Conservation (phyloP, 2,113 vertebrate species). For the Morone saxatilis region DNA sequence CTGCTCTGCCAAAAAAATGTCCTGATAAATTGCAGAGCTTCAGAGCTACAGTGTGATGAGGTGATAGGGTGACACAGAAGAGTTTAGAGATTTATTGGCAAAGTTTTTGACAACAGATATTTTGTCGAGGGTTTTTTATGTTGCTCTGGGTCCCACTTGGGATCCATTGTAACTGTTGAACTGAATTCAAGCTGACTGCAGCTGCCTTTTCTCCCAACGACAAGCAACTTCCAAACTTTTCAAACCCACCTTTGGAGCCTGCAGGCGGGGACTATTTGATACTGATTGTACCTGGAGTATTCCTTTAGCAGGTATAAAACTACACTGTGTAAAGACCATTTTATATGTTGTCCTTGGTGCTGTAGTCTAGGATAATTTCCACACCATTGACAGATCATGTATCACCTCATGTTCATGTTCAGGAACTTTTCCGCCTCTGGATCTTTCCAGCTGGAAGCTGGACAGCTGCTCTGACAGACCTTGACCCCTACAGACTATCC, state of each 20-base stretch:
- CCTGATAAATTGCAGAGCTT: background rate
- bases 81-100: background rate
- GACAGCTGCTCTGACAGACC: slow-evolving; percentile 49
- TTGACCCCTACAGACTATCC: slow-evolving; percentile 31
- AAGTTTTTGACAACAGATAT: background rate
- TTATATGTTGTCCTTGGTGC: background rate
- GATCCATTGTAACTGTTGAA: background rate
- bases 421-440: slow-evolving; percentile 5
- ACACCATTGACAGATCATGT: background rate
- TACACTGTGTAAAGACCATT: background rate
- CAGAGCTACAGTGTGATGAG: background rate
- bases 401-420: slow-evolving; percentile 1
- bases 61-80: background rate
- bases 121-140: background rate
- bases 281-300: background rate
- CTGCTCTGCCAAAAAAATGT: background rate
- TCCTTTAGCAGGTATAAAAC: background rate
- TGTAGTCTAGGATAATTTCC: background rate
- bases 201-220: too few relatives aligned
- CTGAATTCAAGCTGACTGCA: background rate
- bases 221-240: too few relatives aligned
- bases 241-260: too few relatives aligned
- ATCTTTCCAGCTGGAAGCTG: slow-evolving; percentile 31
- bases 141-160: background rate
- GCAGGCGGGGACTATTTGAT: background rate